Conservation (phyloP, 53 echinoderm and acorn worm genomes). For the Hippasteria phrygiana region DNA sequence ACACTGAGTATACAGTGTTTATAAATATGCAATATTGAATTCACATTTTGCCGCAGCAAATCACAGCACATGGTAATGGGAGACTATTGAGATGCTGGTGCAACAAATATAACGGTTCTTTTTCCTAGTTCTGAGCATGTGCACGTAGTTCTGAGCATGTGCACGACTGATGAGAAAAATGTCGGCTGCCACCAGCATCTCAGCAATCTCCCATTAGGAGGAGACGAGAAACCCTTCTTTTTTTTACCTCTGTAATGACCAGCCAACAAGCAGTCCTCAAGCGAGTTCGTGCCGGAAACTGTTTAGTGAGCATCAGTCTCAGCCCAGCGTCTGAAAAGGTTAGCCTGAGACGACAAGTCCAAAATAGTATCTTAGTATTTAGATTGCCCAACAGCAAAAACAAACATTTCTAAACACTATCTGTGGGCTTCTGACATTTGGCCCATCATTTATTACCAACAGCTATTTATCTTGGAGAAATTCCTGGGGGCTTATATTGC, state of each 20-base stretch:
- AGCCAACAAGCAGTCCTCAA: conserved; percentile 98
- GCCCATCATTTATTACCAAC: neutral
- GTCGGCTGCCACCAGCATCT: too few species aligned
- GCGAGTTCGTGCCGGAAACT: conserved; percentile 95
- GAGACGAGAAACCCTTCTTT: too few species aligned
- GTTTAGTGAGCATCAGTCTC: conserved; percentile 90
- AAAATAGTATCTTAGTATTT: conserved; percentile 14
- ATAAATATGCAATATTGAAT: too few species aligned
- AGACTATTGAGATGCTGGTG: too few species aligned
- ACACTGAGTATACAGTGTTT: too few species aligned
- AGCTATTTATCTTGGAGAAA: neutral
- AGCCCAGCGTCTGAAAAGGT: conserved; percentile 97
- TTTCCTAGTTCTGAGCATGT: too few species aligned
- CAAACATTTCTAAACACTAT: conserved; percentile 4
- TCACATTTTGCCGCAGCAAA: too few species aligned
- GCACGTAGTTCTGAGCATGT: too few species aligned
- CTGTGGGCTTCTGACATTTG: neutral
- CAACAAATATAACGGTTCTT: too few species aligned
- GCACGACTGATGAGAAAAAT: too few species aligned
- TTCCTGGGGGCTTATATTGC: neutral
- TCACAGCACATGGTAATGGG: too few species aligned
- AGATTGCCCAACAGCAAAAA: neutral
- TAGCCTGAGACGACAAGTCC: conserved; percentile 61
- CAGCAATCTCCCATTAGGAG: too few species aligned
- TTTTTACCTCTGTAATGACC: conserved; percentile 90